Base-by-base conservation (phyloP, 2,888 invertebrate genomes). In the Xestia rhomboidea region DNA sequence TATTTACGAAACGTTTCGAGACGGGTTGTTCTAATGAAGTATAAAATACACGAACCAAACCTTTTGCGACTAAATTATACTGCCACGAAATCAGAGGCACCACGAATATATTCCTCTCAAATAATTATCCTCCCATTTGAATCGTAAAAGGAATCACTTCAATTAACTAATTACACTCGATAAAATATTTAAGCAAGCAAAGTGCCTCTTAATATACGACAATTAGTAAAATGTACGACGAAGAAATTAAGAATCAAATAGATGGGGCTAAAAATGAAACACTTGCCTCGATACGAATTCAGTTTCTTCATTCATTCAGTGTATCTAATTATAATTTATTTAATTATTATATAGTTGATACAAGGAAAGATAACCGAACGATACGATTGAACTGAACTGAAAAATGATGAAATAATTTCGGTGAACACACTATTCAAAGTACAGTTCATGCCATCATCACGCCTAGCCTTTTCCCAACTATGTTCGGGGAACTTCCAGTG, bases 101-200 rank as follows among this genome's bases (percentile, higher is more conserved):
- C 54, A 41, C 68, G 51, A 68, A 66, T 51, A 51, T 63, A 83
- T 74, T 38, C 68, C 71, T 69, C 41, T 67, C 34, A 67, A 72
- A 57, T 69, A 72, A 78, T 82, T 72, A 75, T 67, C 68, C 41
- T 69, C 38, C 34, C 57, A 68, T 70, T 70, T 24, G 51, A 51
- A 73, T 62, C 41, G 79, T 83, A 83, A 78, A 83, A 83, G 79
- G 74, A 83, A 63, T 83, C 74, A 72, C 66, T 82, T 67, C 71
- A 71, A 82, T 86, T 68, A 72, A 73, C 69, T 83, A 86, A 83
- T 83, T 83, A 78, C 46, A 69, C 62, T 75, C 18, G 57, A 78
- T 87, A 60, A 73, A 83, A 84, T 73, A 87, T 83, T 83, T 30
- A 79, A 46, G 44, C 57, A 46, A 67, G 51, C 69, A 46, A 67